Base-by-base conservation (phyloP, 1,140 invertebrate genomes). In the Matsumurasca onukii region DNA sequence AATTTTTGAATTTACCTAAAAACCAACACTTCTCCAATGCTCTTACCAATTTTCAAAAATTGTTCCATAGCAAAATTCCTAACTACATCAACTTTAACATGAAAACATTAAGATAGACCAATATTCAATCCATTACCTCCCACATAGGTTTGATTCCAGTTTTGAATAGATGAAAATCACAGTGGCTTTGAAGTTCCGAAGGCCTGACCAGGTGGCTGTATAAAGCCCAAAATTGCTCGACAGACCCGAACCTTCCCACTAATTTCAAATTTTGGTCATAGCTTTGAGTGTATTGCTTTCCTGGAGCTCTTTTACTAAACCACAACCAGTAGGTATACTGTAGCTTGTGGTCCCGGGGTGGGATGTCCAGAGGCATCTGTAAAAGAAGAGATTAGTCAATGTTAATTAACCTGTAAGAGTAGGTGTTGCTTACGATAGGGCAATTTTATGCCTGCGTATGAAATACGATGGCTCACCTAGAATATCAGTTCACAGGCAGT, bases 141-240 rank as follows among this genome's bases (percentile, higher is more conserved):
- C 96, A 98, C 93, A 98, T 97, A 30, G 97, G 97, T 82, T 96
- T 94, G 71, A 99, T 98, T 70, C 97, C 97, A 76, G 97, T 89
- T 86, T 99, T 99, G 79, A 99, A 99, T 29, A 99, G 85, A 82
- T 98, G 97, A 79, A 98, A 92, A 82, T 99, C 97, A 76, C 93
- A 92, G 76, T 96, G 92, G 29, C 92, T 90, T 57, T 90, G 88
- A 69, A 99, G 84, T 74, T 98, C 92, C 49, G 89, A 89, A 31
- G 95, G 92, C 73, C 95, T 86, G 69, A 92, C 86, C 74, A 98
- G 83, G 81, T 98, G 94, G 79, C 92, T 91, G 81, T 99, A 98
- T 65, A 95, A 83, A 45, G 88, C 86, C 97, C 97, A 99, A 86
- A 98, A 99, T 80, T 98, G 95, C 82, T 99, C 96, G 57, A 99